Evolutionary conservation across 2,797 vertebrate species (phyloP).

Genomic region (Chaenodraco wilsoni): DNA sequence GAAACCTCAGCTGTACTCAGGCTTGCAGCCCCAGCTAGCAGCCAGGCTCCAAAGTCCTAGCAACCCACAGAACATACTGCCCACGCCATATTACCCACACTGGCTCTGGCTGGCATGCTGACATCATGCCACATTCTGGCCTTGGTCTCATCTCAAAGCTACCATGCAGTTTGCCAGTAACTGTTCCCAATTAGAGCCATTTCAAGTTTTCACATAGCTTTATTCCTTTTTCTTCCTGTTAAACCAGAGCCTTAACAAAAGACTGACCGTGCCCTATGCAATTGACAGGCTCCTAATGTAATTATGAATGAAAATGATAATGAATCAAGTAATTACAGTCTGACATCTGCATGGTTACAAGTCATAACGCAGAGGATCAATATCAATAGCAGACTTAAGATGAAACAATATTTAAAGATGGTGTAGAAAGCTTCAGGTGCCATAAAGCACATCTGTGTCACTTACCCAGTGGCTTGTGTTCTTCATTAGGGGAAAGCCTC

Average conservation of each 20-base stretch:
- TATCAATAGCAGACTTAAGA: conserved; percentile 11
- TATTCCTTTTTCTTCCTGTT: conserved; percentile 79
- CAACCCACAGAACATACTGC: conserved; percentile 55
- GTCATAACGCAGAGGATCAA: conserved; percentile 3
- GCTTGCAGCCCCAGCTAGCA: conserved; percentile 47
- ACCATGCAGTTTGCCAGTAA: conserved; percentile 86
- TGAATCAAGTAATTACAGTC: not conserved
- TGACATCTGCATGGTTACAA: not conserved
- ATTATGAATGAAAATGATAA: conserved; percentile 13
- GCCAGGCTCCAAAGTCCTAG: conserved; percentile 61
- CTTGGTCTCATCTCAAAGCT: conserved; percentile 85
- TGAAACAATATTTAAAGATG: conserved; percentile 6
- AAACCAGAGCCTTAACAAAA: conserved; percentile 24
- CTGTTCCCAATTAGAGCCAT: conserved; percentile 91
- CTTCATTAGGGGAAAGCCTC: conserved; percentile 91
- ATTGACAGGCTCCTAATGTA: not conserved
- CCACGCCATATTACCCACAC: conserved; percentile 65
- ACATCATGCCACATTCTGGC: conserved; percentile 84
- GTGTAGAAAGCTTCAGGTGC: conserved; percentile 2
- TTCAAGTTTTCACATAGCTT: conserved; percentile 91
- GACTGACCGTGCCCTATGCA: conserved; percentile 14
- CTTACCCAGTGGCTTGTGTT: conserved; percentile 97
- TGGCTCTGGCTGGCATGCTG: conserved; percentile 83
- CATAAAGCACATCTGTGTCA: conserved; percentile 31
- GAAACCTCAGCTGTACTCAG: conserved; percentile 51